Percentiles rank a stretch among this genome's conserved stretches.
Evolutionary conservation across 2,113 vertebrate genomes (phyloP).

Genomic region (Melanocharis versteri): DNA sequence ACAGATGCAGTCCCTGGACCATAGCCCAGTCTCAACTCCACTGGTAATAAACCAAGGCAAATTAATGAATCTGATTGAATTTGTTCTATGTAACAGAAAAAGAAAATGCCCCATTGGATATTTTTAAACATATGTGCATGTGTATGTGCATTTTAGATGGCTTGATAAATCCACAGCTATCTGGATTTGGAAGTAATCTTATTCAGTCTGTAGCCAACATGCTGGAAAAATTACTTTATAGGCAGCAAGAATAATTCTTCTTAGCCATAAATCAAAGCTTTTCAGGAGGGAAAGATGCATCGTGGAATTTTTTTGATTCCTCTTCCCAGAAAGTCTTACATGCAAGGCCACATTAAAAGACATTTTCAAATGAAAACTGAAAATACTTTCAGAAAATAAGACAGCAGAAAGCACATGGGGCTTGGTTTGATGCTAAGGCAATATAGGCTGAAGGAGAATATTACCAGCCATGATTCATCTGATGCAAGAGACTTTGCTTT

Average conservation of each 20-base stretch:
- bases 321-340: conserved; percentile 24
- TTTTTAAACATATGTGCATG: not conserved
- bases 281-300: conserved; percentile 36
- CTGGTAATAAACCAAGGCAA: not conserved
- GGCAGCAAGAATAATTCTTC: conserved; percentile 27
- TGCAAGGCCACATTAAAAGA: conserved; percentile 34
- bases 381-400: conserved; percentile 57
- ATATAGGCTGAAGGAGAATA: not conserved
- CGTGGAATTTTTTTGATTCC: conserved; percentile 13
- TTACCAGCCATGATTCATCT: conserved; percentile 45
- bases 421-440: conserved; percentile 25
- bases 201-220: conserved; percentile 6
- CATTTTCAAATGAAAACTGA: conserved; percentile 17
- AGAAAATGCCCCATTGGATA: not conserved
- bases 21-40: not conserved
- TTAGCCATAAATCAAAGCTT: conserved; percentile 50
- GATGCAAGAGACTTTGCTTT: conserved; percentile 46
- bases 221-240: conserved; percentile 47
- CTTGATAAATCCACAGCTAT: conserved; percentile 57
- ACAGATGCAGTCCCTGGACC: not conserved
- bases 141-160: not conserved
- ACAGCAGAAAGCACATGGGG: conserved; percentile 18
- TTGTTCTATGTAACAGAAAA: not conserved
- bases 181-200: conserved; percentile 54
- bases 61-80: conserved; percentile 3